Base-by-base conservation (phyloP, 2,113 vertebrate genomes). In the Coreoperca whiteheadi region DNA sequence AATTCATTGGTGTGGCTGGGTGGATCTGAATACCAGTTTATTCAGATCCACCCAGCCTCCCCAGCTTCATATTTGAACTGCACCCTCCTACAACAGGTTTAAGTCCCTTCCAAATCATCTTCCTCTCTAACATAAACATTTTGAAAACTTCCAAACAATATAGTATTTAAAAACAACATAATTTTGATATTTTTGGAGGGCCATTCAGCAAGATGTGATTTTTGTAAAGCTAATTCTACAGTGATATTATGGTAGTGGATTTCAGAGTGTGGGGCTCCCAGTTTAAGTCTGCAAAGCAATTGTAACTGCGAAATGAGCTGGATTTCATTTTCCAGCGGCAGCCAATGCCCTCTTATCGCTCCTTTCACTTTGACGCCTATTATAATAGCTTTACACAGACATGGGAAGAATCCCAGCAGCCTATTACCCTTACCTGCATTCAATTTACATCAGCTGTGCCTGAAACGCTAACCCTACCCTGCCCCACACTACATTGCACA, bases 361-460 rank as follows among this genome's bases (percentile, higher is more conserved):
- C 61, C 48, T 88, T 90, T 89, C 82, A 86, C 81, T 86, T 81
- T 85, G 90, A 88, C 53, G 56, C 57, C 74, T 75, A 53, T 84
- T 89, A 84, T 89, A 80, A 86, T 68, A 77, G 77, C 78, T 81
- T 81, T 66, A 88, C 79, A 74, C 73, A 86, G 86, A 76, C 80
- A 79, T 12, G 65, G 65, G 53, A 84, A 73, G 57, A 88, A 69
- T 77, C 82, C 64, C 67, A 65, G 77, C 86, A 85, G 69, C 79
- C 83, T 82, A 66, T 89, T 88, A 84, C 69, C 67, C 23, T 71
- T 65, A 84, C 88, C 85, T 87, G 81, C 77, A 82, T 87, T 85
- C 50, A 60, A 75, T 88, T 87, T 79, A 78, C 23, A 23, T 79
- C 79, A 77, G 59, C 59, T 23, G 23, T 61, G 53, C 53, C 74